These are phyloP conservation scores for Chrysemys picta DNA, from an alignment of 2,113 vertebrate species.

Conservation along the genomic window DNA sequence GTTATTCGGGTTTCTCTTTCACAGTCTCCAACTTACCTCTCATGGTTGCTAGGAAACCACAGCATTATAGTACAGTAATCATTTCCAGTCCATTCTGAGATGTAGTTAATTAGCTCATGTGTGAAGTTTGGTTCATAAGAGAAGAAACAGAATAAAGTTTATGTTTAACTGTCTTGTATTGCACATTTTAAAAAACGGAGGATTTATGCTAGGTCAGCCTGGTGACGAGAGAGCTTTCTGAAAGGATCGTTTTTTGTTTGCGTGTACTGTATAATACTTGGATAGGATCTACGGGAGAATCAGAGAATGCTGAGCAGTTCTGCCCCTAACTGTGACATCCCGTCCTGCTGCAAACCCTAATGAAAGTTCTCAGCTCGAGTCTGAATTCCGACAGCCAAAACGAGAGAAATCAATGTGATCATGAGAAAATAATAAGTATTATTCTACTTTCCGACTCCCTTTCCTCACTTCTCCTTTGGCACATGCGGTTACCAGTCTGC, in stretches of 20 bases:
- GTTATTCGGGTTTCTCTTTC: slow-evolving; percentile 48
- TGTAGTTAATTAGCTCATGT: slow-evolving; percentile 37
- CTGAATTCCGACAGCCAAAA: slow-evolving; percentile 23
- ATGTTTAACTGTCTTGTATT: background rate
- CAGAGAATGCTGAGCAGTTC: background rate
- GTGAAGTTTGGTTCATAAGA: slow-evolving; percentile 51
- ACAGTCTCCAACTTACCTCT: slow-evolving; percentile 16
- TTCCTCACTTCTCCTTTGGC: background rate
- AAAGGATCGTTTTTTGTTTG: background rate
- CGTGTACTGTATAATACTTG: background rate
- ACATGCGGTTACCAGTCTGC: background rate
- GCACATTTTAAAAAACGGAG: background rate
- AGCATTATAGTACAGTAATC: slow-evolving; percentile 53
- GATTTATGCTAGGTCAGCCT: background rate
- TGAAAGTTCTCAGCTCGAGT: slow-evolving; percentile 56
- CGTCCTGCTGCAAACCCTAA: slow-evolving; percentile 29
- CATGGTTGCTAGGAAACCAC: slow-evolving; percentile 66
- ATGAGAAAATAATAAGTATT: background rate
- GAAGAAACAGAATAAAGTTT: background rate
- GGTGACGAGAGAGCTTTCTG: background rate
- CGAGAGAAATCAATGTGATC: background rate
- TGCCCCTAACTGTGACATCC: background rate
- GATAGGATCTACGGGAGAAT: background rate
- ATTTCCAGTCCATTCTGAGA: slow-evolving; percentile 34
- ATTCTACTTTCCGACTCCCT: background rate